These are phyloP conservation scores for Cyprinus carpio DNA, from an alignment of 2,113 vertebrate species.

Conservation along the genomic window DNA sequence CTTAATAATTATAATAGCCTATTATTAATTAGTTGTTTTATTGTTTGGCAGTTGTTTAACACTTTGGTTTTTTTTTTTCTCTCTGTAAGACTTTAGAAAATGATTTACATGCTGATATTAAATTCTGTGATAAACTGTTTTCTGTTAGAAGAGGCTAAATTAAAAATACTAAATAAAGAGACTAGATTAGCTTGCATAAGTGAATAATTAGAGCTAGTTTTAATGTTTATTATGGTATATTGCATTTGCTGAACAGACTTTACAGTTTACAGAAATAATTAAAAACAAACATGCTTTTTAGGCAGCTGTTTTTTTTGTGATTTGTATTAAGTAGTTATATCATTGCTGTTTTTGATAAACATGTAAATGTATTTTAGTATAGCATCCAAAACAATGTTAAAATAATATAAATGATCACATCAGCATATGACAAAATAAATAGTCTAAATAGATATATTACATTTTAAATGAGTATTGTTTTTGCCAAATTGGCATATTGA, in stretches of 20 bases:
- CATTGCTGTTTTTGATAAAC: background rate
- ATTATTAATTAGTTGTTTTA: background rate
- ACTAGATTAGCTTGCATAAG: background rate
- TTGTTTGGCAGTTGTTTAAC: background rate
- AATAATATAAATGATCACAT: background rate
- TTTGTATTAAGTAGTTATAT: background rate
- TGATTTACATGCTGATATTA: background rate
- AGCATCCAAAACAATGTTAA: background rate
- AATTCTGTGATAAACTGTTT: background rate
- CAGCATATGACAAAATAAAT: background rate
- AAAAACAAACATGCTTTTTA: background rate
- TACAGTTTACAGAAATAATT: background rate
- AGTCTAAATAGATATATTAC: background rate
- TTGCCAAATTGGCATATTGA: background rate
- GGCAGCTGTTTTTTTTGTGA: background rate
- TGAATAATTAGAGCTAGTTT: background rate
- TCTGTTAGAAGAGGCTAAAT: background rate
- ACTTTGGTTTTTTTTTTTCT: background rate
- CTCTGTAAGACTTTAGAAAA: background rate
- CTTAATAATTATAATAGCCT: too few relatives aligned
- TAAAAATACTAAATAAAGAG: background rate
- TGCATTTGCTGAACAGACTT: background rate
- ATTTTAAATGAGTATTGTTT: background rate
- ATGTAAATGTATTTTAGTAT: background rate
- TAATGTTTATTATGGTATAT: background rate